These are phyloP conservation scores for Lepus americanus DNA, from an alignment of 2,113 vertebrate species.

Conservation along the genomic window DNA sequence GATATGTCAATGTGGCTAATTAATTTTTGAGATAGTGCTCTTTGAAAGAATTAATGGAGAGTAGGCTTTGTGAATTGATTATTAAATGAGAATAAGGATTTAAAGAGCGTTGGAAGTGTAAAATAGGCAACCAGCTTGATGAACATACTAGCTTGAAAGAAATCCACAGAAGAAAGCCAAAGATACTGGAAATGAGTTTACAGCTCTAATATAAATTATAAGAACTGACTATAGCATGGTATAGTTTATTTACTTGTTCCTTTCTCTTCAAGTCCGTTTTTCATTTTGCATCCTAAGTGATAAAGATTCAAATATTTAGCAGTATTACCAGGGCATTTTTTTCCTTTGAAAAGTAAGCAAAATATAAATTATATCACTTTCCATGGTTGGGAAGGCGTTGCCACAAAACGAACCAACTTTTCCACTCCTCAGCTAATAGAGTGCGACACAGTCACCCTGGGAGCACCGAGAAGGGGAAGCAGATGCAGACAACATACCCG, in stretches of 20 bases:
- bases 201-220: not conserved
- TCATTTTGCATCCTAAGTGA: slow-evolving; percentile 44
- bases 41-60: too few species aligned
- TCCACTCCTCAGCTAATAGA: not conserved
- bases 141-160: too few species aligned
- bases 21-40: too few species aligned
- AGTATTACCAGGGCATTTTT: not conserved
- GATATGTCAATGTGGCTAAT: too few species aligned
- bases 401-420: slow-evolving; percentile 18
- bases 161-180: too few species aligned
- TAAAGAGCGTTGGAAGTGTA: too few species aligned
- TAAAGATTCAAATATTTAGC: slow-evolving; percentile 11
- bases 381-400: not conserved
- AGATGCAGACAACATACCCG: slow-evolving; percentile 89
- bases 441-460: too few species aligned
- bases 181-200: slow-evolving; percentile 61
- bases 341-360: not conserved
- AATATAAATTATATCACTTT: not conserved
- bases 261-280: slow-evolving; percentile 69
- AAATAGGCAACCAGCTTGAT: too few species aligned
- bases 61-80: too few species aligned
- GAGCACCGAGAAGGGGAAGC: not conserved
- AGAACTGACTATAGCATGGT: slow-evolving; percentile 28
- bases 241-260: slow-evolving; percentile 72
- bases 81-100: too few species aligned